These are phyloP conservation scores for Limosa lapponica DNA, from an alignment of 2,797 vertebrate genomes.

Conservation along the genomic window DNA sequence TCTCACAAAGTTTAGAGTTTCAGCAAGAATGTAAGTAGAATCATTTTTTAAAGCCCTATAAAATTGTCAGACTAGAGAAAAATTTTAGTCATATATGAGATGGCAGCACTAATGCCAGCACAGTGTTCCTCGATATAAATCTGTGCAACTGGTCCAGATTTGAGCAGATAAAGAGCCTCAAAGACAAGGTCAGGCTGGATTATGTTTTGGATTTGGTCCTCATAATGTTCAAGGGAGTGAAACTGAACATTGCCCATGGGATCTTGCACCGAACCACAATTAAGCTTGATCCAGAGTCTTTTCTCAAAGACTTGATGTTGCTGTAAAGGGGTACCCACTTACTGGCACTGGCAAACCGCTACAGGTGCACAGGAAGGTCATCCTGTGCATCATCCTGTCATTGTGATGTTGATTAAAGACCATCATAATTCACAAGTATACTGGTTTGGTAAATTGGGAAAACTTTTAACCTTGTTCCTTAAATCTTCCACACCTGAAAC, in stretches of 20 bases:
- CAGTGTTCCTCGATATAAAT: background rate
- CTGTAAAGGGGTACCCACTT: background rate
- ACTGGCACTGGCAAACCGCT: background rate
- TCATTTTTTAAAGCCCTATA: background rate
- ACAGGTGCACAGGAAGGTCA: background rate
- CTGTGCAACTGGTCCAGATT: background rate
- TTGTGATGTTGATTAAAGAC: background rate
- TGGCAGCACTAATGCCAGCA: background rate
- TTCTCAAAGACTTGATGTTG: background rate
- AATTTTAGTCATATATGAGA: background rate
- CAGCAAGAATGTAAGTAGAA: background rate
- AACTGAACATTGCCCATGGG: fast-evolving
- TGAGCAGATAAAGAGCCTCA: background rate
- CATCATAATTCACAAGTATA: background rate
- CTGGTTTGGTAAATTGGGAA: background rate
- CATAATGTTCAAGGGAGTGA: background rate
- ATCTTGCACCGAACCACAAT: background rate
- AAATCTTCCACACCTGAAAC: background rate
- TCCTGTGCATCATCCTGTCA: background rate
- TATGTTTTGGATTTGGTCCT: background rate
- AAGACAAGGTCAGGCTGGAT: background rate
- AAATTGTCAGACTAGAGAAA: background rate
- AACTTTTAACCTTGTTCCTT: background rate
- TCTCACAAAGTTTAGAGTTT: background rate
- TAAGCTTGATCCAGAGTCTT: background rate